Percentiles rank a stretch among this genome's conserved stretches.
Conservation (phyloP, 2,888 invertebrate genomes). For the Cataglyphis rosenhaueri region DNA sequence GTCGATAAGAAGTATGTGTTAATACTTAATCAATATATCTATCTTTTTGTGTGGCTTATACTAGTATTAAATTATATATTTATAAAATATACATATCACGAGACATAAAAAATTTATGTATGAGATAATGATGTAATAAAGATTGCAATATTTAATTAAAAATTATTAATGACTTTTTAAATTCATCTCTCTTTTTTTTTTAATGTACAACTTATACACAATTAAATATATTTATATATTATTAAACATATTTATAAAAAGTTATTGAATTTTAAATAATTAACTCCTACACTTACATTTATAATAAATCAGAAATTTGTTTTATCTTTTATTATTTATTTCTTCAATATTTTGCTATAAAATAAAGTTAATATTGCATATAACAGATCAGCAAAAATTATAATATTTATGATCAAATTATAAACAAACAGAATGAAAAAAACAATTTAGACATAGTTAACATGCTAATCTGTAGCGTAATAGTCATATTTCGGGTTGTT, state of each 20-base stretch:
- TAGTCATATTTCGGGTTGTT: slow-evolving; percentile 8
- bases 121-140: background rate
- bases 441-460: background rate
- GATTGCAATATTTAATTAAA: background rate
- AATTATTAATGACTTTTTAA: background rate
- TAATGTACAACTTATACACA: too few species aligned
- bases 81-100: background rate
- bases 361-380: background rate
- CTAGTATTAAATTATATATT: background rate
- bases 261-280: background rate
- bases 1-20: background rate
- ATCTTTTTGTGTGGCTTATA: too few species aligned
- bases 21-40: background rate
- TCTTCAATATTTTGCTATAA: background rate
- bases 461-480: background rate
- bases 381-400: background rate
- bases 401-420: background rate
- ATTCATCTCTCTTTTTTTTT: background rate
- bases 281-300: background rate
- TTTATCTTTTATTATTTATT: background rate
- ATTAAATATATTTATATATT: background rate
- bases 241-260: background rate
- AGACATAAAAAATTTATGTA: background rate
- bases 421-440: background rate
- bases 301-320: background rate